A percentile compares a stretch with the other conserved stretches of the same genome.
phyloP scores from a whole-genome alignment of 2,113 vertebrate genomes.

The Oxygymnocypris stewartii region DNA sequence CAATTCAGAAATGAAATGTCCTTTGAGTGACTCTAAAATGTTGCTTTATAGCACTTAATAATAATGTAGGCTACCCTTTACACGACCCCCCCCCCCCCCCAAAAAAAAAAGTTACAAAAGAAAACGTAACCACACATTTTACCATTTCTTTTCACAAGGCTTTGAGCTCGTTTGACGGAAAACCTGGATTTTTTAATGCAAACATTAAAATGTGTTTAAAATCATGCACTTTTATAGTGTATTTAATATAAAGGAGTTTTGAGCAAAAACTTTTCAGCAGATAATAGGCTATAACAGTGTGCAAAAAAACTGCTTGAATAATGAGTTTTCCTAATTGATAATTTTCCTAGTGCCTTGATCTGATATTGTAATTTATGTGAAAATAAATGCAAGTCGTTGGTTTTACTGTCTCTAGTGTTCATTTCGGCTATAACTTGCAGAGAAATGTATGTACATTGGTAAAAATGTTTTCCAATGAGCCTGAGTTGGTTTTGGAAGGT shows the following conservation, averaged over 20 bases:
- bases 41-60: background rate
- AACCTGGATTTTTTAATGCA: background rate
- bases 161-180: too few species aligned
- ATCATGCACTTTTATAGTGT: background rate
- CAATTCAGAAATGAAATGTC: background rate
- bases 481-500: slow-evolving; percentile 13
- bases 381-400: background rate
- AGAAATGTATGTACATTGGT: background rate
- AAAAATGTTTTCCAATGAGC: background rate
- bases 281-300: background rate
- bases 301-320: background rate
- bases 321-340: background rate
- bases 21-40: background rate
- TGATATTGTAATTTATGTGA: background rate
- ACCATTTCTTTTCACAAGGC: too few species aligned
- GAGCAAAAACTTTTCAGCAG: background rate
- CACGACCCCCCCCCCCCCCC: background rate
- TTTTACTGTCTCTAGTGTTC: background rate
- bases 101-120: background rate
- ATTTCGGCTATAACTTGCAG: background rate
- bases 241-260: background rate
- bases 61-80: background rate
- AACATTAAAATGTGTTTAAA: background rate
- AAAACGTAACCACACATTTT: background rate
- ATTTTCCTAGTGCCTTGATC: background rate